Evolutionary conservation across 2,888 invertebrate species (phyloP), one percentile per base, ranked within the genome.

Genomic region (Noctuana brunneofusca): DNA sequence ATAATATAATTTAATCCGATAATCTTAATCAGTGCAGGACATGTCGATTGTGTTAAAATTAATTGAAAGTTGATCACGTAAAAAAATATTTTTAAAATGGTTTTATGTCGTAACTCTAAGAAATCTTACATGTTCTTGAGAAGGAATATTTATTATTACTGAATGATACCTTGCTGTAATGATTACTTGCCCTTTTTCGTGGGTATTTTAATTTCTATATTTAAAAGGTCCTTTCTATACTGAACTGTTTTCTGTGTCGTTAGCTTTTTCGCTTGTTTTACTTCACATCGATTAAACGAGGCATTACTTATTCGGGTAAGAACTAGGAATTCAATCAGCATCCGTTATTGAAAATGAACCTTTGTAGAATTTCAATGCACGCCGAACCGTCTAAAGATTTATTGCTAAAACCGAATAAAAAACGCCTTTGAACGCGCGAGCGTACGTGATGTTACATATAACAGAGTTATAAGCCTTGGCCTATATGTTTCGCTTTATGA

Each of bases 401-500:
- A 72, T 71, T 67, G 64, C 68, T 63, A 65, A 68, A 67, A 68
- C 63, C 66, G 65, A 65, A 68, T 68, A 69, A 71, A 70, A 72
- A 70, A 67, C 58, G 63, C 66, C 67, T 67, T 69, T 62, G 65
- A 66, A 65, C 66, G 67, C 63, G 66, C 66, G 66, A 66, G 63
- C 59, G 69, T 75, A 79, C 80, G 76, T 78, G 75, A 79, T 75
- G 75, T 68, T 73, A 74, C 72, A 76, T 71, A 68, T 70, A 65
- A 71, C 69, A 68, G 65, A 69, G 67, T 68, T 66, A 66, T 59
- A 67, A 74, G 70, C 83, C 83, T 83, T 82, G 84, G 80, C 82
- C 81, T 66, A 75, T 71, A 78, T 81, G 81, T 79, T 72, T 75
- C 79, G 80, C 75, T 76, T 69, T 64, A 72, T 78, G 79, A 75